Base-by-base conservation (phyloP, 2,113 vertebrate genomes). In the Copsychus sechellarum region DNA sequence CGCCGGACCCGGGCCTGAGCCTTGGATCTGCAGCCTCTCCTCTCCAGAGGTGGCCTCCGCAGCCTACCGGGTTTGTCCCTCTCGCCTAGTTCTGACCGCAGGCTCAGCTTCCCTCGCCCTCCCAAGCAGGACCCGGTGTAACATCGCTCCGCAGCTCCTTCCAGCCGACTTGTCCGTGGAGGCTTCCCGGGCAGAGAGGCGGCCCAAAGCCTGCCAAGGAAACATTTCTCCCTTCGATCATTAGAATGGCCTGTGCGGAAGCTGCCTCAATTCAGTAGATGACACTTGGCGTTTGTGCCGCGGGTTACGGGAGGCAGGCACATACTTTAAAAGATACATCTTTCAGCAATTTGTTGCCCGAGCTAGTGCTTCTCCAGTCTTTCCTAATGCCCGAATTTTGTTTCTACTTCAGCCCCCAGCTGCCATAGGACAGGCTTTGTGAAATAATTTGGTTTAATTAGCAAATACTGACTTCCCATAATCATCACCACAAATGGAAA, bases 101-200 rank as follows among this genome's bases (percentile, higher is more conserved):
- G 25, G 8, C 26, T 42, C 77, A 4, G 40, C 38, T 5, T 42
- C 34, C 47, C 28, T 8, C 21, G 22, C 34, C 43, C 19, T 20
- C 31, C 38, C 15, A 0, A 28, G 40, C 15, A 31, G 25, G 53
- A 33, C 16, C 4, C 29, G 11, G 15, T n/a, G 29, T 36, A 14
- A n/a, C 24, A 14, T 28, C 11, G 11, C n/a, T 38, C 26, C 23
- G 16, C 43, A 36, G 45, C 70, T 74, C 50, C 38, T 50, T n/a
- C 51, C 79, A 67, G 56, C 66, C 28, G 4, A 0, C 7, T 10
- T 7, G 11, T 12, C 3, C 3, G 1, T 7, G 34, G 15, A 58
- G 65, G 29, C 23, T 74, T 38, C 26, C n/a, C 7, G 9, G 21
- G 28, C 5, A 19, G 26, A 53, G 28, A 22, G 12, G 26, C 29